Evolutionary conservation across 92 coral and sea anemone species (phyloP), one percentile per base, ranked within the genome.

Genomic region (Phenganax subtilis): DNA sequence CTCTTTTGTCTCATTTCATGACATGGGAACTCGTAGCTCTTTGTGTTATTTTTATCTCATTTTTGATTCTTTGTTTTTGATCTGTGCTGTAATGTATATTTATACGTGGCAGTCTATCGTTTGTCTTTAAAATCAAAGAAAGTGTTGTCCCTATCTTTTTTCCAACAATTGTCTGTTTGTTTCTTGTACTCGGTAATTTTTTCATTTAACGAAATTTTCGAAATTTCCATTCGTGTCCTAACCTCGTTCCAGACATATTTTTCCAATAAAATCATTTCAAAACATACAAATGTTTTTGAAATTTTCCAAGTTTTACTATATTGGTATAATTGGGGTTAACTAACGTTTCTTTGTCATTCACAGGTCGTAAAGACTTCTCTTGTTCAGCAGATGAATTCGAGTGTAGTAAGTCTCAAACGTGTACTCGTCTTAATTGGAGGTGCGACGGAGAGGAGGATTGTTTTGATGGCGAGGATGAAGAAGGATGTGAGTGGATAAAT

Each of bases 401-500:
- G 56, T 79, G 83, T 15, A 11, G 17, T 1, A 12, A 8, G 7
- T 7, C 83, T 31, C 44, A 79, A 79, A 79, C 74, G 57, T 79
- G 83, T 54, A 79, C 69, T 16, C 73, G 72, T 51, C 12, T 28
- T 14, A 79, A 30, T 0, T 79, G 83, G 83, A 64, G 25, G 51
- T 79, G 83, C 17, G 83, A 79, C 56, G 83, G 83, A 44, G 83
- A 63, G 7, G 55, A 79, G 20, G 83, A 79, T 79, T 79, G 83
- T 62, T 47, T 29, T 29, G 51, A 79, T 51, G 83, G 83, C 17
- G 74, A 51, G 11, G 83, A 79, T 52, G 83, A 79, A 64, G 9
- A 8, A 0, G 25, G 54, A 8, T 79, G 83, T 79, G 27, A 79
- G 81, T 76, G 11, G 47, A 37, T 37, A 37, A 37, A 2, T 1